Conservation (phyloP, 2,113 vertebrate genomes). For the Miniopterus natalensis region DNA sequence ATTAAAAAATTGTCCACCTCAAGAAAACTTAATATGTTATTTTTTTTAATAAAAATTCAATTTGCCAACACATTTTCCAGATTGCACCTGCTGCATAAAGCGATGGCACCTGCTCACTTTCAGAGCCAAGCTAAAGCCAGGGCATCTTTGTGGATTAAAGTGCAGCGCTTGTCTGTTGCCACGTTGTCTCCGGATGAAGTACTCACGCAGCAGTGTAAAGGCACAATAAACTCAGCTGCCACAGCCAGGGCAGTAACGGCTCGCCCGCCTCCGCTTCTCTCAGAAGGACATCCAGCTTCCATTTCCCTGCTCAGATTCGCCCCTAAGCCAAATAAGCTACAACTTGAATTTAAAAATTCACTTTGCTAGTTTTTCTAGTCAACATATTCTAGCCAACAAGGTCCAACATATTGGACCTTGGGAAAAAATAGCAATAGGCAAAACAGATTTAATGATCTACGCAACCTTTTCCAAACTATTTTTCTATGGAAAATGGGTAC, state of each 20-base stretch:
- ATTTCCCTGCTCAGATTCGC: background rate
- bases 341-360: background rate
- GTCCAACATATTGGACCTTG: background rate
- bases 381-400: background rate
- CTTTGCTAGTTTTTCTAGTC: background rate
- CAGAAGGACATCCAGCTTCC: background rate
- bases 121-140: background rate
- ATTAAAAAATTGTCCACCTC: background rate
- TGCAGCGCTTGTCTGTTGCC: background rate
- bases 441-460: background rate
- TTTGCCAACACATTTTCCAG: slow-evolving; percentile 47
- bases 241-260: background rate
- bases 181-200: background rate
- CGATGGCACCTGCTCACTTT: background rate
- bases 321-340: background rate
- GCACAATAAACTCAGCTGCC: background rate
- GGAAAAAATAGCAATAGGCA: background rate
- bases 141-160: background rate
- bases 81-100: background rate
- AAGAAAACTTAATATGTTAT: background rate
- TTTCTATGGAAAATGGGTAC: background rate
- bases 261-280: background rate
- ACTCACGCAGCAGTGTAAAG: background rate
- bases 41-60: slow-evolving; percentile 24
- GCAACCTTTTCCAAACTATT: background rate